Base-by-base conservation (phyloP, 2,888 invertebrate genomes). In the Ctenicera cuprea region DNA sequence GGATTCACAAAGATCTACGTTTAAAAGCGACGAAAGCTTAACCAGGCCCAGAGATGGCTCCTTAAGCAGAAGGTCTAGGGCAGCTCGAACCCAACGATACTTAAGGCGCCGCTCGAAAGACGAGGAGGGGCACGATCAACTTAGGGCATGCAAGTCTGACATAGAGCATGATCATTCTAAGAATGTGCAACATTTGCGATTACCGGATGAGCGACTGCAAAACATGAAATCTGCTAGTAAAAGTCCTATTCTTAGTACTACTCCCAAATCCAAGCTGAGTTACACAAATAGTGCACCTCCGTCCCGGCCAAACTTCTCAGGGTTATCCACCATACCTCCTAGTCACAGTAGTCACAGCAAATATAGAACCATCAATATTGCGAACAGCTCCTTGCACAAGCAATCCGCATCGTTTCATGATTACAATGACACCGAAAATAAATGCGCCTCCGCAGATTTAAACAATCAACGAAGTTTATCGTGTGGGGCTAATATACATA, bases 41-140 rank as follows among this genome's bases (percentile, higher is more conserved):
- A 90, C 90, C 82, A 81, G 79, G 48, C 70, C 65, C 0, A 76
- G 80, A 16, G 90, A 89, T 72, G 89, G 89, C 71, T 90, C 91
- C 0, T 86, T 90, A 45, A 93, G 89, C 82, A 91, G 92, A 78
- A 90, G 90, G 81, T 91, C 93, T 30, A 89, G 95, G 68, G 90
- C 92, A 22, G 94, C 95, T 0, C 89, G 95, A 80, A 95, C 94
- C 65, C 95, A 95, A 84, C 89, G 95, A 67, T 94, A 95, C 82
- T 92, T 94, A 69, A 94, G 94, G 82, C 89, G 95, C 67, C 86
- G 94, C 78, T 94, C 93, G 12, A 89, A 92, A 71, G 94, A 94
- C 78, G 93, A 93, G 41, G 93, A 93, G 82, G 87, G 88, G 74
- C 88, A 88, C 81, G 91, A 91, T 74, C 80, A 82, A 54, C 82